phyloP scores from a whole-genome alignment of 2,888 invertebrate genomes.

The Plebejus anna region DNA sequence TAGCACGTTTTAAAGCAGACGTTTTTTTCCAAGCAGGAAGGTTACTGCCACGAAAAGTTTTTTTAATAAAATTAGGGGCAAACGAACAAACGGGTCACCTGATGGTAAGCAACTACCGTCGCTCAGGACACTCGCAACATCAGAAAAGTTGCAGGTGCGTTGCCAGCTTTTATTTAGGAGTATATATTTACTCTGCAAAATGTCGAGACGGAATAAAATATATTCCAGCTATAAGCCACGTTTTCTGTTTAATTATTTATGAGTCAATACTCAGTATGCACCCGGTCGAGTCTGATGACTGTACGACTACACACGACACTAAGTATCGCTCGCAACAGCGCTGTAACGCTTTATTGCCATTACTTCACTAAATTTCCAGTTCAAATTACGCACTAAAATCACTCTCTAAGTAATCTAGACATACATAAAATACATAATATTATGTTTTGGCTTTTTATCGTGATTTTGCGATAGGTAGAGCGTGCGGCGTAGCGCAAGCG shows the following conservation, averaged over 20 bases:
- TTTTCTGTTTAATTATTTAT: neutral
- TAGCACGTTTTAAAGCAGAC: too few relatives aligned
- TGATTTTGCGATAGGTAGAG: neutral
- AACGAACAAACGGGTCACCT: too few relatives aligned
- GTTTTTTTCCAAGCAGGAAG: too few relatives aligned
- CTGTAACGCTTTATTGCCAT: neutral
- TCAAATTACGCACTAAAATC: neutral
- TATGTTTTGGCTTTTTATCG: neutral
- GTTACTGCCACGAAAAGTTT: too few relatives aligned
- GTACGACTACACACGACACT: slow-evolving; percentile 7
- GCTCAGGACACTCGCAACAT: too few relatives aligned
- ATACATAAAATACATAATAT: too few relatives aligned
- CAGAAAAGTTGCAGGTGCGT: too few relatives aligned
- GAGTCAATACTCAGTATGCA: neutral
- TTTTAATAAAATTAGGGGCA: too few relatives aligned
- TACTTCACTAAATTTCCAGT: neutral
- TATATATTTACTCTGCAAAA: too few relatives aligned
- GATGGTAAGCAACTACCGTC: too few relatives aligned
- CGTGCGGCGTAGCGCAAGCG: slow-evolving; percentile 19
- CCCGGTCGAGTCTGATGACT: neutral
- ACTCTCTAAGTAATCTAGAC: too few relatives aligned
- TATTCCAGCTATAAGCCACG: neutral
- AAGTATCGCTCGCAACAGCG: neutral
- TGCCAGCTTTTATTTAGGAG: too few relatives aligned
- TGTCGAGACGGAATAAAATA: neutral